Conservation (phyloP, 2,113 vertebrate genomes). For the Cinclus cinclus region DNA sequence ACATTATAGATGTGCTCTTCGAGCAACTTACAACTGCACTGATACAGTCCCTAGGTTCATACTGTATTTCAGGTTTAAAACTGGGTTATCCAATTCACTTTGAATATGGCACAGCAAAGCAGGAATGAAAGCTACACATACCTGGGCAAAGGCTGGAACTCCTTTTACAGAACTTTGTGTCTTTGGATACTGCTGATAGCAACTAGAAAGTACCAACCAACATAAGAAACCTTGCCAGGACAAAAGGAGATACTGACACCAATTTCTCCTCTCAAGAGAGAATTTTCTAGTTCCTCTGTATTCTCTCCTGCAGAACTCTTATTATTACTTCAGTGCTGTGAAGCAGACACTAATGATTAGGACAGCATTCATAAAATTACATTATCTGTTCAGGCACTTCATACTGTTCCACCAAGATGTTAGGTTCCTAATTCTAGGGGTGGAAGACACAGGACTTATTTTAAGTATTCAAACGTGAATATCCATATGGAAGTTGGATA, state of each 20-base stretch:
- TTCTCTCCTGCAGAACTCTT: neutral
- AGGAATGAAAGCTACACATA: neutral
- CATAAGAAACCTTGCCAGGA: neutral
- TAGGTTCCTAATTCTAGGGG: neutral
- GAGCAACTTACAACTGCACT: neutral
- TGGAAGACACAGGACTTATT: neutral
- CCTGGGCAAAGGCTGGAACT: constrained; percentile 8
- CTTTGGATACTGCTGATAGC: constrained; percentile 21
- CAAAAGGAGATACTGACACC: neutral
- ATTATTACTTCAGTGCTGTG: neutral
- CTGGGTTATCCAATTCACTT: constrained; percentile 16
- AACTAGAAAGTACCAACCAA: constrained; percentile 29
- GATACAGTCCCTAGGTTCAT: neutral
- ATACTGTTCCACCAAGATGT: neutral
- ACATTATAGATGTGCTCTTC: neutral
- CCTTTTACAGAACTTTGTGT: neutral
- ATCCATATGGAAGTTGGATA: neutral
- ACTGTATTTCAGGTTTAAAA: constrained; percentile 5
- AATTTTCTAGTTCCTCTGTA: neutral
- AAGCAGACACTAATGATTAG: neutral
- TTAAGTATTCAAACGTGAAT: neutral
- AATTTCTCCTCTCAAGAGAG: neutral
- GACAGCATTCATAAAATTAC: neutral
- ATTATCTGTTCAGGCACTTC: neutral
- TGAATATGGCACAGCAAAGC: neutral